Evolutionary conservation across 53 echinoderm and acorn worm species (phyloP).

Genomic region (Stichopus horrens): DNA sequence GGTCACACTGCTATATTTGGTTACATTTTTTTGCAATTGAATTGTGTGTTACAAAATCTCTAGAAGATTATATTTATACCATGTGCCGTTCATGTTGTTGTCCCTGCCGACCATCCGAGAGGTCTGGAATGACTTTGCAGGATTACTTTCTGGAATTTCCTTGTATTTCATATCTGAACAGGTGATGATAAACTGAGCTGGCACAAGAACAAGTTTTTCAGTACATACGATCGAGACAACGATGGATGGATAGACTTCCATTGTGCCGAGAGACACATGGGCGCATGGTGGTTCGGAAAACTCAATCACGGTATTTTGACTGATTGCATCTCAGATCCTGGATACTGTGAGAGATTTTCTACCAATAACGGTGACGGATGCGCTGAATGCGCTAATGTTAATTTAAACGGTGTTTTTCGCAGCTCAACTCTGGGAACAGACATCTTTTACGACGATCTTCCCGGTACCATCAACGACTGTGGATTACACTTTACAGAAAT

Average conservation of each 20-base stretch:
- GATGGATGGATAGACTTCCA: not conserved
- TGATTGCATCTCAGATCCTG: not conserved
- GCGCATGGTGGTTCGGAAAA: not conserved
- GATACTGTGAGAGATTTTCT: not conserved
- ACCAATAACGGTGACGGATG: not conserved
- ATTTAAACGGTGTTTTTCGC: not conserved
- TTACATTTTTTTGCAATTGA: too few relatives aligned
- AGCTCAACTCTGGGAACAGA: not conserved
- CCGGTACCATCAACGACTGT: not conserved
- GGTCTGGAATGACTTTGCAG: too few relatives aligned
- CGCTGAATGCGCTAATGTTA: not conserved
- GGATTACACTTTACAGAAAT: not conserved
- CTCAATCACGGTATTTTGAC: not conserved
- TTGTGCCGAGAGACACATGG: not conserved
- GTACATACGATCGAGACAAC: conserved; percentile 6
- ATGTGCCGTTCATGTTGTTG: too few relatives aligned
- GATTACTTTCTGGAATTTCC: too few relatives aligned
- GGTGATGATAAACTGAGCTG: not conserved
- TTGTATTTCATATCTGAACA: too few relatives aligned
- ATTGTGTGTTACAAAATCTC: too few relatives aligned
- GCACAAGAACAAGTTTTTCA: not conserved
- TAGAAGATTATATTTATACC: too few relatives aligned
- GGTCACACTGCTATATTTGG: too few relatives aligned
- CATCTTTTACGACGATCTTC: not conserved
- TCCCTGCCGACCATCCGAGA: too few relatives aligned